Percentiles rank a stretch among this genome's conserved stretches.
Evolutionary conservation across 2,797 vertebrate species (phyloP).

Genomic region (Petrocephalus schoutedeni): DNA sequence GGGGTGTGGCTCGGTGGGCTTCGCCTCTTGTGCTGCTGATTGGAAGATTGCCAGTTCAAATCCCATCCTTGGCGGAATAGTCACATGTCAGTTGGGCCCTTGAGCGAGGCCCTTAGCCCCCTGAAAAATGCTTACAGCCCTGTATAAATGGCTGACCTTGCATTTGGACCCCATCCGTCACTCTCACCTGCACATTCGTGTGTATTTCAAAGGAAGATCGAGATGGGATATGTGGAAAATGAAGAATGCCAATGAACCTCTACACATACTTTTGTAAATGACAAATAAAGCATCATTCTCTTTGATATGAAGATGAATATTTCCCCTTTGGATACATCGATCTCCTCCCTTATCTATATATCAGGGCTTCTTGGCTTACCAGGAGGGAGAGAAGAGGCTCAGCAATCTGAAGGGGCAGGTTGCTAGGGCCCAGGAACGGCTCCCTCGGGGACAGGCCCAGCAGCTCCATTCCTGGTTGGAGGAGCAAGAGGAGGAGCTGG

Average conservation of each 20-base stretch:
- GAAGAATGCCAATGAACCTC: not conserved
- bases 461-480: conserved; percentile 67
- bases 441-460: conserved; percentile 61
- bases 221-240: not conserved
- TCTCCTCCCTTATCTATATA: not conserved
- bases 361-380: conserved; percentile 73
- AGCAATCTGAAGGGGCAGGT: conserved; percentile 65
- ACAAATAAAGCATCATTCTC: not conserved
- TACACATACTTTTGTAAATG: not conserved
- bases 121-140: not conserved
- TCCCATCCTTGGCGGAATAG: not conserved
- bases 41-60: not conserved
- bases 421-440: conserved; percentile 56
- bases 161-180: not conserved
- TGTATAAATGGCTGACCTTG: not conserved
- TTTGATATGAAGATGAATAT: not conserved
- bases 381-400: conserved; percentile 67
- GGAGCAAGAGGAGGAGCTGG: conserved; percentile 74
- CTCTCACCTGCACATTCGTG: not conserved
- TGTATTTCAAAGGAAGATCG: not conserved
- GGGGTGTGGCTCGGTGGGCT: not conserved
- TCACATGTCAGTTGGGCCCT: not conserved
- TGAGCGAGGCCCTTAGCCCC: not conserved
- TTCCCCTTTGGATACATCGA: not conserved
- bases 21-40: not conserved